Evolutionary conservation across 2,113 vertebrate genomes (phyloP), one percentile per base, ranked within the genome.

Genomic region (Brachypodius melanocephalos): DNA sequence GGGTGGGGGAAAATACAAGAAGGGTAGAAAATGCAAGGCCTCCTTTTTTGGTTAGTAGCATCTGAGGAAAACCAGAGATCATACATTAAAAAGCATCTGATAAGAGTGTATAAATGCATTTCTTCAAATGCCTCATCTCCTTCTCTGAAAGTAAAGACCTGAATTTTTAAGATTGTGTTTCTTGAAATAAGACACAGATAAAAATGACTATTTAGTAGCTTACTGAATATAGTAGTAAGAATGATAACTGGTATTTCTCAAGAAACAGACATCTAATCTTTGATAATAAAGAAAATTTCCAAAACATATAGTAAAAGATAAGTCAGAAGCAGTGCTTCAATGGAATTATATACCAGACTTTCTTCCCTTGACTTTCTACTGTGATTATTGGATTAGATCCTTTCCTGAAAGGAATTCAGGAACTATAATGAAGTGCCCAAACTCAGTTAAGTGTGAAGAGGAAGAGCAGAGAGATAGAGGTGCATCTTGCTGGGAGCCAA

Each of bases 1-100:
- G 2, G 4, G 2, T 5, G 2, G 34, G 4, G 4, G 1, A 4
- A n/a, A 66, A 61, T 52, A 57, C 10, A 38, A 65, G 26, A 62
- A 43, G 59, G 24, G 45, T 46, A 3, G 59, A 74, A 86, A 77
- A 83, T 24, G 2, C 65, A 88, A 67, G 72, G 32, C 32, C 3
- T 54, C 22, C 10, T 34, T 42, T 83, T 76, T 58, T 69, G 18
- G 5, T 17, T 52, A 38, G 22, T 8, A 42, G 40, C 62, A 52
- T 65, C 43, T 4, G 17, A 80, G 32, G 31, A 38, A 81, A 79
- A 49, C 0, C 26, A 66, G 32, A 89, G 21, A 15, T 69, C 5
- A 28, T 24, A 45, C 14, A 62, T 77, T 24, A 73, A 88, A 76
- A 86, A 81, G 15, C 24, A 85, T 40, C 28, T 78, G 48, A 6